Evolutionary conservation across 2,113 vertebrate genomes (phyloP).

Genomic region (Semnornis frantzii): DNA sequence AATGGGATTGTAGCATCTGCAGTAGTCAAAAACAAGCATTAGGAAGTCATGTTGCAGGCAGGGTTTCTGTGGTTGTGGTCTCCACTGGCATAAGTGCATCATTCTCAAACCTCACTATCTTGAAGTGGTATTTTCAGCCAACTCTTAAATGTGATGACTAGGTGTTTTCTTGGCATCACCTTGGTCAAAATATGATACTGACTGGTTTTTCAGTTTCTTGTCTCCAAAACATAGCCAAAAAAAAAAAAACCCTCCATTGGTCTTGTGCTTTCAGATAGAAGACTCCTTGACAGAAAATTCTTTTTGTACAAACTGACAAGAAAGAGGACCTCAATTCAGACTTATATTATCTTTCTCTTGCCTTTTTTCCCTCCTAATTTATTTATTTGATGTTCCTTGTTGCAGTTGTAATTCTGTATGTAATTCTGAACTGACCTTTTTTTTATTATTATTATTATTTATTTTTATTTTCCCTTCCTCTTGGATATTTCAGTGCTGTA

Average conservation of each 20-base stretch:
- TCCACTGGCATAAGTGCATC: neutral
- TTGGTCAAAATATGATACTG: neutral
- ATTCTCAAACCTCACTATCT: neutral
- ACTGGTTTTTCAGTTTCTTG: neutral
- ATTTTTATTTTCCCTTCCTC: neutral
- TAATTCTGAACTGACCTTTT: neutral
- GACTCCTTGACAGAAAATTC: neutral
- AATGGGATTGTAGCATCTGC: slow-evolving; percentile 7
- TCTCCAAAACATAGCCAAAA: neutral
- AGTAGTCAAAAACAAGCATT: neutral
- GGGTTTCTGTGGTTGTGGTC: neutral
- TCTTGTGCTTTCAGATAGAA: neutral
- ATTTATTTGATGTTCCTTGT: neutral
- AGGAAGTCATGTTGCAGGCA: neutral
- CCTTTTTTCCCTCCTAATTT: neutral
- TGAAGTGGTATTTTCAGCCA: neutral
- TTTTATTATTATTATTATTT: too few relatives aligned
- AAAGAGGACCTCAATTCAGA: neutral
- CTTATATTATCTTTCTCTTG: neutral
- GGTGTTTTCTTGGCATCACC: neutral
- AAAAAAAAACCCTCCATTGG: neutral
- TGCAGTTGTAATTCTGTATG: neutral
- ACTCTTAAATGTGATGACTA: neutral
- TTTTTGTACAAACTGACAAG: neutral
- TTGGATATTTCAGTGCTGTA: neutral